These are phyloP conservation scores for Sinhomidia bicolor DNA, from an alignment of 2,888 invertebrate genomes.

Conservation along the genomic window DNA sequence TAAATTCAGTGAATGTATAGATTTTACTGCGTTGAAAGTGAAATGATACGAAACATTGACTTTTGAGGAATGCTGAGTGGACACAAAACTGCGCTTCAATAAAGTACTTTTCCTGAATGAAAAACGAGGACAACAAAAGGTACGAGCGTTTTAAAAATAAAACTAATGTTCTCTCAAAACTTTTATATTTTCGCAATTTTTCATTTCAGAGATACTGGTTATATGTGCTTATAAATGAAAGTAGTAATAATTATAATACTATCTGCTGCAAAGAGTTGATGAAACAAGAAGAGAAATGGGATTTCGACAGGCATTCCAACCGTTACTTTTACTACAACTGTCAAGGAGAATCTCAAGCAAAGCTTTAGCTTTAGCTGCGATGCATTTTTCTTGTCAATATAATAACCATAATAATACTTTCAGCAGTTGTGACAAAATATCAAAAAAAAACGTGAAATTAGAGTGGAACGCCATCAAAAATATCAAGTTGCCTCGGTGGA, in stretches of 20 bases:
- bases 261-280: not conserved
- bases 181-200: slow-evolving; percentile 34
- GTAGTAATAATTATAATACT: not conserved
- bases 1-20: slow-evolving; percentile 2
- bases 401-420: slow-evolving; percentile 49
- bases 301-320: not conserved
- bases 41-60: slow-evolving; percentile 46
- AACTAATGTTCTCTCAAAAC: slow-evolving; percentile 16
- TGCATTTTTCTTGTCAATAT: slow-evolving; percentile 57
- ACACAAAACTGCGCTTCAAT: slow-evolving; percentile 37
- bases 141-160: slow-evolving; percentile 14
- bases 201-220: slow-evolving; percentile 9
- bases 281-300: slow-evolving; percentile 23
- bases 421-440: slow-evolving; percentile 62
- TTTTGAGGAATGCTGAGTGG: slow-evolving; percentile 34
- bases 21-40: too few relatives aligned
- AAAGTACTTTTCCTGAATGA: slow-evolving; percentile 6
- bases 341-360: slow-evolving; percentile 2
- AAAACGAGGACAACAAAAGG: slow-evolving; percentile 42
- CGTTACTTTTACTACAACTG: slow-evolving; percentile 32
- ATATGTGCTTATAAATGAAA: slow-evolving; percentile 10
- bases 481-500: slow-evolving; percentile 36
- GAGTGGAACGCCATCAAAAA: slow-evolving; percentile 42
- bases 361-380: not conserved
- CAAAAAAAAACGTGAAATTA: slow-evolving; percentile 49